Conservation (phyloP, 2,113 vertebrate species). For the Balaeniceps rex region DNA sequence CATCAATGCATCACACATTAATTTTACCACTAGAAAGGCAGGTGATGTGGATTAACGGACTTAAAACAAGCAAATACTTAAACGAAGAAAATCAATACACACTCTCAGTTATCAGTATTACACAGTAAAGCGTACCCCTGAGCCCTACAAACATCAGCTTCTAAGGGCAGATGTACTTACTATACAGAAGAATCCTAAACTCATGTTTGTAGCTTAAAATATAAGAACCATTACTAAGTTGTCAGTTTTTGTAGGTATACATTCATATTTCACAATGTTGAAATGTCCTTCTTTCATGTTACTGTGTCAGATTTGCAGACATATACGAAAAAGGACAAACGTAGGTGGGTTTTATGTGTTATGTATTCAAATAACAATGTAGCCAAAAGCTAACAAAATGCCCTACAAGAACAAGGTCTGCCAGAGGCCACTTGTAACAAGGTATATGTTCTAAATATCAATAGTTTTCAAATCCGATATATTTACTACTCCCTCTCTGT, state of each 20-base stretch:
- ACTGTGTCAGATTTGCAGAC: too few species aligned
- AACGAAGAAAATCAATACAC: neutral
- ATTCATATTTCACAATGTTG: neutral
- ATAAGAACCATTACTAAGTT: neutral
- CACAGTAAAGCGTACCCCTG: neutral
- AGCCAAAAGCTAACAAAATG: neutral
- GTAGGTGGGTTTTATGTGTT: neutral
- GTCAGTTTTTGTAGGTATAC: neutral
- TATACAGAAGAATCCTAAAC: neutral
- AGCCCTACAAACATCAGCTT: neutral
- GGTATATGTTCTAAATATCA: neutral
- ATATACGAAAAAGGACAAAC: neutral
- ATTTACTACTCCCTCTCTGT: neutral
- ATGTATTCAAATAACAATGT: neutral
- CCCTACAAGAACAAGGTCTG: neutral
- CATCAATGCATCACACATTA: neutral
- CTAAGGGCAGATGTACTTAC: neutral
- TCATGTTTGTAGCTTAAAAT: neutral
- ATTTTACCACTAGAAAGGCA: neutral
- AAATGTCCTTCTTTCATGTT: neutral
- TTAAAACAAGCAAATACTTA: too few species aligned
- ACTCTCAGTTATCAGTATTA: neutral
- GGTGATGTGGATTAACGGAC: neutral
- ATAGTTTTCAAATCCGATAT: neutral
- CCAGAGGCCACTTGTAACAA: neutral